Evolutionary conservation across 53 echinoderm and acorn worm genomes (phyloP).

Genomic region (Antedon mediterranea): DNA sequence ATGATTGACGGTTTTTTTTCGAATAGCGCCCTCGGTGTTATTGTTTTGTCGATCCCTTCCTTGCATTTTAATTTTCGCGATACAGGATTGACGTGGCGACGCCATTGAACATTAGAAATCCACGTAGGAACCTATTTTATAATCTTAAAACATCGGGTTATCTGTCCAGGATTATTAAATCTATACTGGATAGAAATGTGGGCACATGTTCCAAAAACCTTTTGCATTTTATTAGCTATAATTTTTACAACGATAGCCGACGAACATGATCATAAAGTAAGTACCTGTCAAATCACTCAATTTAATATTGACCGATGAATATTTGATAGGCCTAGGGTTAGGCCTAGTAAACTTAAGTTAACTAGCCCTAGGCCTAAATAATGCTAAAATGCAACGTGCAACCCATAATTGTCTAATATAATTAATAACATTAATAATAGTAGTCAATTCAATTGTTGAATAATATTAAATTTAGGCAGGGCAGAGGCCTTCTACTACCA

Average conservation of each 20-base stretch:
- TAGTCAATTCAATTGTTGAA: too few species aligned
- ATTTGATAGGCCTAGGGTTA: neutral
- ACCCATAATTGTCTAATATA: too few species aligned
- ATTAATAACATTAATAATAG: too few species aligned
- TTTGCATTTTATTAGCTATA: constrained; percentile 38
- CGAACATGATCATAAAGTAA: constrained; percentile 87
- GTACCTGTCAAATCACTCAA: constrained; percentile 15
- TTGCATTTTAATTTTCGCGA: neutral
- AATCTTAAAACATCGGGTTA: constrained; percentile 26
- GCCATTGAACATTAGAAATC: constrained; percentile 4
- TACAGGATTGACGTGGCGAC: constrained; percentile 48
- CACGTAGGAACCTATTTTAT: neutral
- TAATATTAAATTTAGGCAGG: too few species aligned
- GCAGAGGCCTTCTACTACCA: too few species aligned
- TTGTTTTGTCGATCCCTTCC: neutral
- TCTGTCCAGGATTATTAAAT: constrained; percentile 1
- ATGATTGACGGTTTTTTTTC: too few species aligned
- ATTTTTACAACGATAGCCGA: constrained; percentile 51
- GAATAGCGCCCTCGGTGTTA: neutral
- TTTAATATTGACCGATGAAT: neutral
- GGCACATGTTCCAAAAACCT: constrained; percentile 30
- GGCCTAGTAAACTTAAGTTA: too few species aligned
- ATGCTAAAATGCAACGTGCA: too few species aligned
- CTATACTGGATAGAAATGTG: constrained; percentile 25
- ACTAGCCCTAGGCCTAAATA: too few species aligned